Conservation (phyloP, 2,888 invertebrate genomes). For the Pachymerium ferrugineum region DNA sequence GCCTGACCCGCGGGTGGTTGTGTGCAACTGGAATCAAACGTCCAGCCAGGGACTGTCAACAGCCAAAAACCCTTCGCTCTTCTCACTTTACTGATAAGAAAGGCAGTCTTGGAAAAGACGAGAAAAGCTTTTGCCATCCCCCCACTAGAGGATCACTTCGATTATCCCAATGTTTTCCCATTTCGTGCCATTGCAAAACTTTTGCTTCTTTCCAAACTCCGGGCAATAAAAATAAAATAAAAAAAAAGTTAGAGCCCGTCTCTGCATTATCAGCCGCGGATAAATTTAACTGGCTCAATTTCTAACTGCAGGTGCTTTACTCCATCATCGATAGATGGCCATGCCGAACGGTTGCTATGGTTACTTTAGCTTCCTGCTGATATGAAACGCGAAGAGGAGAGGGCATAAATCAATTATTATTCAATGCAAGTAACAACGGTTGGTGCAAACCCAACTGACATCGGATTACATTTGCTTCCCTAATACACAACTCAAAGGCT, state of each 20-base stretch:
- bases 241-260: neutral
- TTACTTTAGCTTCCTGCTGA: neutral
- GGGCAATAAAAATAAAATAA: constrained; percentile 9
- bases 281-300: constrained; percentile 21
- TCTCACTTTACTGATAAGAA: neutral
- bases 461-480: constrained; percentile 5
- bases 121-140: neutral
- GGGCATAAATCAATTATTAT: constrained; percentile 15
- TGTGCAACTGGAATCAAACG: constrained; percentile 2
- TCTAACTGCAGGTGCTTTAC: constrained; percentile 21
- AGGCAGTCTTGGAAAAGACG: neutral
- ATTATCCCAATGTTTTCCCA: constrained; percentile 18
- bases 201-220: neutral
- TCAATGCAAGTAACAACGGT: constrained; percentile 21
- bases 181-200: neutral
- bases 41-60: constrained; percentile 1
- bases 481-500: neutral
- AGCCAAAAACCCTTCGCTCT: neutral
- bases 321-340: constrained; percentile 12
- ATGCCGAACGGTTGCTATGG: constrained; percentile 4
- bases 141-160: neutral
- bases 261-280: constrained; percentile 17
- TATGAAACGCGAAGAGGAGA: constrained; percentile 11
- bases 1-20: constrained; percentile 1
- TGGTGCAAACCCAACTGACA: constrained; percentile 12